A percentile compares a stretch with the other conserved stretches of the same genome.
Conservation (phyloP, 2,888 invertebrate species). For the Trilocha varians region DNA sequence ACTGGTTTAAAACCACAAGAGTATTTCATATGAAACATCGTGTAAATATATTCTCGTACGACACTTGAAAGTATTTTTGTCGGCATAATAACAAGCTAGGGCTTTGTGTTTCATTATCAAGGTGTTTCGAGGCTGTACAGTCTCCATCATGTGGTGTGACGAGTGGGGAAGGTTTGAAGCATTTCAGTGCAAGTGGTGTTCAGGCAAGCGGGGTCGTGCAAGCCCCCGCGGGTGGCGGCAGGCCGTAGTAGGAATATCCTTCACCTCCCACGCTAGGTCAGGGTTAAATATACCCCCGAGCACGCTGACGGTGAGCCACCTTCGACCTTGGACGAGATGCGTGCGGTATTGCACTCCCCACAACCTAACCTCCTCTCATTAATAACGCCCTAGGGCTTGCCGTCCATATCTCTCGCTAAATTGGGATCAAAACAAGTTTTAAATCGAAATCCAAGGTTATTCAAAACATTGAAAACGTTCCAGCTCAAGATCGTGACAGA, state of each 20-base stretch:
- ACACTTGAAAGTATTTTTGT: neutral
- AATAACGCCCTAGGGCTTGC: neutral
- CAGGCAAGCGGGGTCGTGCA: constrained; percentile 22
- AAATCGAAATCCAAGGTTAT: neutral
- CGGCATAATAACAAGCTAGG: neutral
- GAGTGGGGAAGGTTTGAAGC: constrained; percentile 49
- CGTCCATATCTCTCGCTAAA: neutral
- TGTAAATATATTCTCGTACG: neutral
- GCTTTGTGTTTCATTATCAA: neutral
- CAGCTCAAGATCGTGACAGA: neutral
- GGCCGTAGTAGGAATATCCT: constrained; percentile 68
- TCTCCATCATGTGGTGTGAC: constrained; percentile 32
- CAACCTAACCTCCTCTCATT: constrained; percentile 8
- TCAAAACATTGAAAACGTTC: neutral
- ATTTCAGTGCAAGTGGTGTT: constrained; percentile 57
- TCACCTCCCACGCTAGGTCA: constrained; percentile 69
- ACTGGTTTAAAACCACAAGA: too few species aligned
- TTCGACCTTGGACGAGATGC: constrained; percentile 63
- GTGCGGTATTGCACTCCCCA: constrained; percentile 40
- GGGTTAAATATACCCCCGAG: constrained; percentile 69
- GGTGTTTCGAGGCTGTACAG: neutral
- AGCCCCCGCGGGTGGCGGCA: constrained; percentile 41
- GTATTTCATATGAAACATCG: too few species aligned
- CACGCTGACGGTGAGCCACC: constrained; percentile 58
- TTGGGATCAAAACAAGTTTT: neutral